Conservation (phyloP, 1,140 invertebrate species). For the Diploscapter pachys region DNA sequence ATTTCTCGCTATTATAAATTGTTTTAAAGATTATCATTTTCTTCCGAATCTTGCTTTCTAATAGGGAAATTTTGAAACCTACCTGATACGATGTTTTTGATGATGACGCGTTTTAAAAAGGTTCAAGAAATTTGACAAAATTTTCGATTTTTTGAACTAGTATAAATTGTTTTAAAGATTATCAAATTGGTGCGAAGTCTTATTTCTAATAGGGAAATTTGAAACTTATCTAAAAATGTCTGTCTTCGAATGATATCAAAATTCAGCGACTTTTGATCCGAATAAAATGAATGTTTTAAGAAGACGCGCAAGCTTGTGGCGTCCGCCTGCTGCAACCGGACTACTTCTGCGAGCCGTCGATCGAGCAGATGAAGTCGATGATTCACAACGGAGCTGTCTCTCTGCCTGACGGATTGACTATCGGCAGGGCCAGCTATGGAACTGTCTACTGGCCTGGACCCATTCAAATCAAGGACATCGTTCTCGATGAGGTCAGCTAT, state of each 20-base stretch:
- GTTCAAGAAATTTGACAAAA: no score
- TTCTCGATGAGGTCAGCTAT: conserved; percentile 43
- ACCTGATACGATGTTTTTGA: no score
- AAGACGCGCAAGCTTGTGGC: background rate
- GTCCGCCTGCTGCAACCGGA: conserved; percentile 14
- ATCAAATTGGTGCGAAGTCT: conserved; percentile 7
- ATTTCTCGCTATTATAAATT: no score
- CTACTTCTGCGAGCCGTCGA: conserved; percentile 26
- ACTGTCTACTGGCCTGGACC: conserved; percentile 76
- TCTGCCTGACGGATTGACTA: conserved; percentile 70
- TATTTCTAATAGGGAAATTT: conserved; percentile 16
- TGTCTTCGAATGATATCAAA: conserved; percentile 7
- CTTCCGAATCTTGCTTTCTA: no score
- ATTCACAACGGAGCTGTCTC: conserved; percentile 23
- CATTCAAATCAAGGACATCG: conserved; percentile 42
- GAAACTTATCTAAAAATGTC: conserved; percentile 8
- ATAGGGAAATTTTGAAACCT: no score
- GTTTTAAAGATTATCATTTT: no score
- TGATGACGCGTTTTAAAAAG: no score
- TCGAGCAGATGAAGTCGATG: conserved; percentile 25
- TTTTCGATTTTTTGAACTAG: conserved; percentile 4
- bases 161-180: conserved; percentile 1
- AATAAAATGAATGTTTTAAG: background rate
- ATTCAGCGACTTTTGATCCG: conserved; percentile 1
- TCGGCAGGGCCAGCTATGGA: conserved; percentile 85